Conservation (phyloP, 1,140 invertebrate species). For the Zaprionus inermis region DNA sequence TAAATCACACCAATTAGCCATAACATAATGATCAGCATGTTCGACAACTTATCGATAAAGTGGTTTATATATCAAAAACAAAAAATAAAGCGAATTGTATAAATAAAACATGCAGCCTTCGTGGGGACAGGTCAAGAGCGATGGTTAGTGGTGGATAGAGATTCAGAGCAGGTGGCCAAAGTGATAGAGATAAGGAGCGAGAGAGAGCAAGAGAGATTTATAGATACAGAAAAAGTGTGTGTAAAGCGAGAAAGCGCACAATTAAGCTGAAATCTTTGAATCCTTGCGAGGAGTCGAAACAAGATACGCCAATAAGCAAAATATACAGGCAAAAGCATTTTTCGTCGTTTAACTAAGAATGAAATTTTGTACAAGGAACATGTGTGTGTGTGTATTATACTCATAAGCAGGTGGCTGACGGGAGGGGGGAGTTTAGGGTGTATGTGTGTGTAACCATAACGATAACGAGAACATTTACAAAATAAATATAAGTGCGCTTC, state of each 20-base stretch:
- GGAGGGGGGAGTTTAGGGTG: neutral
- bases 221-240: constrained; percentile 12
- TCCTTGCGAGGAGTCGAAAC: constrained; percentile 23
- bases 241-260: constrained; percentile 36
- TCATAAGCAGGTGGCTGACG: constrained; percentile 15
- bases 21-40: constrained; percentile 27
- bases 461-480: constrained; percentile 42
- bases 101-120: constrained; percentile 64
- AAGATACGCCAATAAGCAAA: constrained; percentile 71
- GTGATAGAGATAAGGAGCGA: neutral
- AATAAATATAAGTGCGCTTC: constrained; percentile 24
- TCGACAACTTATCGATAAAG: constrained; percentile 31
- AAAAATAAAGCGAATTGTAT: constrained; percentile 2
- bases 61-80: constrained; percentile 10
- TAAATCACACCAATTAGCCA: constrained; percentile 20
- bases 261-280: constrained; percentile 38
- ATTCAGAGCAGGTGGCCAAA: neutral
- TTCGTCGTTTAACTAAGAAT: constrained; percentile 38
- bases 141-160: constrained; percentile 7
- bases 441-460: constrained; percentile 38
- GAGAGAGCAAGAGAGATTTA: constrained; percentile 27
- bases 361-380: constrained; percentile 33
- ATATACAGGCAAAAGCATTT: constrained; percentile 53
- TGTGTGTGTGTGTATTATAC: constrained; percentile 19
- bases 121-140: constrained; percentile 10